Percentiles rank a stretch among this genome's conserved stretches.
These are phyloP conservation scores for Aromia moschata DNA, from an alignment of 2,888 invertebrate species.

Conservation along the genomic window DNA sequence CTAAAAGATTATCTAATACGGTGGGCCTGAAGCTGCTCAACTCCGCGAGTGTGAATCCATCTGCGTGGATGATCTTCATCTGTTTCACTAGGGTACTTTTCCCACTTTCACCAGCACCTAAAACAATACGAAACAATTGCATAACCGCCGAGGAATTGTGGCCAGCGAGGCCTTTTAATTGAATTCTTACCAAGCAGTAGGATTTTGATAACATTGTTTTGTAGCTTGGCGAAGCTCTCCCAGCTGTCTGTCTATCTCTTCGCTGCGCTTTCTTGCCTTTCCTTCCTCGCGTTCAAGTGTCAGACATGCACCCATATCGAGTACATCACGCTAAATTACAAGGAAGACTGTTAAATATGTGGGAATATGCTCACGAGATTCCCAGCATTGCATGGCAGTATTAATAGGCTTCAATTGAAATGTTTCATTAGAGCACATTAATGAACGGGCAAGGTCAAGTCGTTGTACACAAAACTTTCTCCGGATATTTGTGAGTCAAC, in stretches of 20 bases:
- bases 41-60: slow-evolving; percentile 71
- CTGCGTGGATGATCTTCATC: slow-evolving; percentile 76
- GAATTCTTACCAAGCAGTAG: slow-evolving; percentile 67
- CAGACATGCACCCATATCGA: slow-evolving; percentile 70
- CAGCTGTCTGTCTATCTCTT: slow-evolving; percentile 70
- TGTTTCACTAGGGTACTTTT: slow-evolving; percentile 75
- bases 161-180: background rate
- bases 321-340: slow-evolving; percentile 51
- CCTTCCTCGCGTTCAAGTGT: slow-evolving; percentile 70
- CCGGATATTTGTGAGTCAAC: slow-evolving; percentile 4
- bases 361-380: slow-evolving; percentile 15
- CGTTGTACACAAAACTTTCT: slow-evolving; percentile 16
- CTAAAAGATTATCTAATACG: slow-evolving; percentile 71
- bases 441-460: slow-evolving; percentile 33
- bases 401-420: slow-evolving; percentile 31
- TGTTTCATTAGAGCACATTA: slow-evolving; percentile 27
- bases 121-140: slow-evolving; percentile 21
- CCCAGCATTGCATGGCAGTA: slow-evolving; percentile 18
- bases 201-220: slow-evolving; percentile 71
- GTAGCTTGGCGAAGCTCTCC: slow-evolving; percentile 68
- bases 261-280: slow-evolving; percentile 68
- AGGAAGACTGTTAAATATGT: slow-evolving; percentile 9
- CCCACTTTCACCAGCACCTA: slow-evolving; percentile 74
- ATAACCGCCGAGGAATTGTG: background rate
- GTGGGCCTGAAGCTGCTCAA: slow-evolving; percentile 71